Evolutionary conservation across 2,888 invertebrate genomes (phyloP).

Genomic region (Euclidia mi): DNA sequence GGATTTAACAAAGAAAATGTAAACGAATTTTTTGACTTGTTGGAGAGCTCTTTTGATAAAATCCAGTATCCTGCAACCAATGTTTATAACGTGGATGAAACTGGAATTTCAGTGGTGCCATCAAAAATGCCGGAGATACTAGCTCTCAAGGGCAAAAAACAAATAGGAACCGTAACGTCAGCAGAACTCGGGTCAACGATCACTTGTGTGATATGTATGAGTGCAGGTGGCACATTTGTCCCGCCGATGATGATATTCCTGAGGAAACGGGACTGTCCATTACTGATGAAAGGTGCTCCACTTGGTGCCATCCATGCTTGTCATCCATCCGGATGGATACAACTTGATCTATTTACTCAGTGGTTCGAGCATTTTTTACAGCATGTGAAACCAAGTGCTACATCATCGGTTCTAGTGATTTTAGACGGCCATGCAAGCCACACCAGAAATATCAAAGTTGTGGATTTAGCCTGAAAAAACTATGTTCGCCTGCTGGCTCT

Average conservation of each 20-base stretch:
- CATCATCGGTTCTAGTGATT: conserved; percentile 1
- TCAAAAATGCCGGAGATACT: conserved; percentile 31
- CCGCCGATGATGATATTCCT: conserved; percentile 9
- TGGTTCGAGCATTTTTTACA: conserved; percentile 20
- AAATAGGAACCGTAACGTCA: conserved; percentile 25
- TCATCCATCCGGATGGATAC: conserved; percentile 44
- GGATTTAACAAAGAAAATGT: conserved; percentile 5
- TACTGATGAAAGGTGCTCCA: conserved; percentile 24
- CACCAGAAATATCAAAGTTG: conserved; percentile 1
- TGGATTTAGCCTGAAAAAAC: conserved; percentile 38
- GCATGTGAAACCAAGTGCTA: not conserved
- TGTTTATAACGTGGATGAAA: conserved; percentile 14
- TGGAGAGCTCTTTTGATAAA: not conserved
- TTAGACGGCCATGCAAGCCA: conserved; percentile 12
- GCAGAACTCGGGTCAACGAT: conserved; percentile 27
- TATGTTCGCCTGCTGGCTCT: conserved; percentile 36
- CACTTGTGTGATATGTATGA: not conserved
- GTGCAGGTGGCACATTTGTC: conserved; percentile 2
- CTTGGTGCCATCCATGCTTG: conserved; percentile 20
- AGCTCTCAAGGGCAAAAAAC: conserved; percentile 24
- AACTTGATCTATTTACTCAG: conserved; percentile 33
- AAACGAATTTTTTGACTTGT: conserved; percentile 1
- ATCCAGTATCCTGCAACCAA: not conserved
- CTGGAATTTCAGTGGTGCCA: conserved; percentile 20
- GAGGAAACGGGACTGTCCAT: conserved; percentile 1